Evolutionary conservation across 23 tunicate genomes (phyloP).

Genomic region (Aplidium turbinatum): DNA sequence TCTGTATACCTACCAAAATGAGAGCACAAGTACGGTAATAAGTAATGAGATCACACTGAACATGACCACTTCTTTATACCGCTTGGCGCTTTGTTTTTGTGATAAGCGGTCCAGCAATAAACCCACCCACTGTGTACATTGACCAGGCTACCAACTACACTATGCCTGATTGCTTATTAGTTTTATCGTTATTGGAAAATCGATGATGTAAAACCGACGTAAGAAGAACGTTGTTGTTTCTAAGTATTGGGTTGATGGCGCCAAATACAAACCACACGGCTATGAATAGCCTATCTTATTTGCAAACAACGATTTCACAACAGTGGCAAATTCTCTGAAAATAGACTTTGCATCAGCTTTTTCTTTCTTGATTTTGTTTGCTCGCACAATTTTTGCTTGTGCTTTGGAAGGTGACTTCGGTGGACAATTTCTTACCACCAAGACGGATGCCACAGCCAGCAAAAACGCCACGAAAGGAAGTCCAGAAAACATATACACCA

Average conservation of each 20-base stretch:
- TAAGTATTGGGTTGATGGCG: constrained; percentile 47
- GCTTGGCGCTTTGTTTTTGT: constrained; percentile 32
- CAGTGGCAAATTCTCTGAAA: constrained; percentile 1
- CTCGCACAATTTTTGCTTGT: constrained; percentile 32
- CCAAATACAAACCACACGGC: constrained; percentile 67
- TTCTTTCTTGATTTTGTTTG: constrained; percentile 2
- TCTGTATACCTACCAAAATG: constrained; percentile 29
- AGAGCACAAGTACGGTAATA: constrained; percentile 40
- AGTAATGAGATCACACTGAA: constrained; percentile 8
- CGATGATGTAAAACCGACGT: constrained; percentile 30
- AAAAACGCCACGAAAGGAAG: constrained; percentile 13
- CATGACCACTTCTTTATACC: constrained; percentile 39
- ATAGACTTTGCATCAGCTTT: neutral
- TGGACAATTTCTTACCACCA: constrained; percentile 32
- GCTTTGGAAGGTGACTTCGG: constrained; percentile 54
- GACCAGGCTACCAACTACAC: constrained; percentile 49
- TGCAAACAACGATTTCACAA: constrained; percentile 23
- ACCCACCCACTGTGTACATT: constrained; percentile 59
- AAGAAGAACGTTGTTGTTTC: constrained; percentile 54
- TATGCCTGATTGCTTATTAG: constrained; percentile 30
- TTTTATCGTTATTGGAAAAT: constrained; percentile 3
- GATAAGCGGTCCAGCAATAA: constrained; percentile 57
- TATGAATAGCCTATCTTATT: constrained; percentile 31
- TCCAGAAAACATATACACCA: constrained; percentile 40
- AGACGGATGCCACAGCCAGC: neutral